Evolutionary conservation across 2,888 invertebrate species (phyloP).

Genomic region (Synergus laeviventris): DNA sequence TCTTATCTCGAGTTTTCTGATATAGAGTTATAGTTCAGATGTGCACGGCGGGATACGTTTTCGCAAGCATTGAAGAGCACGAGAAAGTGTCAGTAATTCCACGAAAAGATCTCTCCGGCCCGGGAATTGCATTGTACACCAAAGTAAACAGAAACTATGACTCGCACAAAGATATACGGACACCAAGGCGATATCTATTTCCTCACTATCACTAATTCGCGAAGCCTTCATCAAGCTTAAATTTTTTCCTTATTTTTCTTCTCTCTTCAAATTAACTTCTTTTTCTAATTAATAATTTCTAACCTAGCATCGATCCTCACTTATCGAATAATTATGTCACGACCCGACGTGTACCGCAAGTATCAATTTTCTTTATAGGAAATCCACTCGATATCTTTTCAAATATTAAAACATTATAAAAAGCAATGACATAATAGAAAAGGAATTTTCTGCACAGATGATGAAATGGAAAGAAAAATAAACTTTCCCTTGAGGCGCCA

Average conservation of each 20-base stretch:
- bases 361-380: too few relatives aligned
- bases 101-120: conserved; percentile 44
- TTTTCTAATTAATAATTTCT: conserved; percentile 43
- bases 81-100: conserved; percentile 49
- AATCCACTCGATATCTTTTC: too few relatives aligned
- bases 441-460: neutral
- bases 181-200: conserved; percentile 27
- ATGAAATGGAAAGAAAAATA: neutral
- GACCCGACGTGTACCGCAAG: too few relatives aligned
- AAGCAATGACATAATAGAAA: too few relatives aligned
- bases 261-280: conserved; percentile 21
- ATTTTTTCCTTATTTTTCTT: neutral
- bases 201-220: conserved; percentile 46
- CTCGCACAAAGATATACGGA: conserved; percentile 21
- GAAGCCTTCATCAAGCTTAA: conserved; percentile 27
- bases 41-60: conserved; percentile 54
- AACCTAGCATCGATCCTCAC: conserved; percentile 32
- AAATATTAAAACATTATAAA: too few relatives aligned
- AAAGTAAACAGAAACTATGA: conserved; percentile 46
- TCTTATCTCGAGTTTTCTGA: conserved; percentile 68
- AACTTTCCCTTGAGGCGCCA: conserved; percentile 40
- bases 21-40: conserved; percentile 66
- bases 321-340: too few relatives aligned
- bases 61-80: conserved; percentile 44
- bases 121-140: conserved; percentile 44